Evolutionary conservation across 2,113 vertebrate species (phyloP), one percentile per base, ranked within the genome.

Genomic region (Piaya cayana): DNA sequence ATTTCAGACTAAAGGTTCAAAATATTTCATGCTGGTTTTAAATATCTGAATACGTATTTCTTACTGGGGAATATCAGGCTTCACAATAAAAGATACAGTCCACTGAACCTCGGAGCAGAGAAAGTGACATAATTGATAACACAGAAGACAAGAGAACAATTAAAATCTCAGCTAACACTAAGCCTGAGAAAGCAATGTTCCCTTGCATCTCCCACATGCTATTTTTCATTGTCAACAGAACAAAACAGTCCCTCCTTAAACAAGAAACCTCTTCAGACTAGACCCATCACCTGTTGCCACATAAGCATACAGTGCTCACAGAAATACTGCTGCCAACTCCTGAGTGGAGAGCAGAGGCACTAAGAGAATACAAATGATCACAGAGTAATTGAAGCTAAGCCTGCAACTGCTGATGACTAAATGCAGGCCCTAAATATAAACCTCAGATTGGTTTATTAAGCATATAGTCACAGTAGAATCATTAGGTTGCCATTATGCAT

Each of bases 171-270:
- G 62, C 58, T 60, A 91, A 91, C 32, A 32, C 19, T 56, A 56
- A 82, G 27, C 4, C 29, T 43, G 64, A 88, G 82, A 88, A 95
- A 39, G 16, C 53, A 95, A 82, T 78, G 86, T 76, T 95, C 84
- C 30, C 39, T 68, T 92, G 68, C 5, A 0, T 64, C 22, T 92
- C 86, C 58, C 65, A 56, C 75, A 32, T 47, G 34, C 39, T 39
- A 36, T 92, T 76, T 49, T 75, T 91, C 69, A 79, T 50, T 95
- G 94, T 79, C 83, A 64, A 56, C 45, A 76, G 72, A 94, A 93
- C 72, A 88, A 72, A 93, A 94, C 2, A 1, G 64, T 71, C 45
- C 29, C 77, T 93, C 60, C 80, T 88, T 52, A 68, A 70, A 78
- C 60, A 75, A 42, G 65, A 81, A 93, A 56, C 58, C 74, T 87